These are phyloP conservation scores for Spondyliosoma cantharus DNA, from an alignment of 2,797 vertebrate genomes.

Conservation along the genomic window DNA sequence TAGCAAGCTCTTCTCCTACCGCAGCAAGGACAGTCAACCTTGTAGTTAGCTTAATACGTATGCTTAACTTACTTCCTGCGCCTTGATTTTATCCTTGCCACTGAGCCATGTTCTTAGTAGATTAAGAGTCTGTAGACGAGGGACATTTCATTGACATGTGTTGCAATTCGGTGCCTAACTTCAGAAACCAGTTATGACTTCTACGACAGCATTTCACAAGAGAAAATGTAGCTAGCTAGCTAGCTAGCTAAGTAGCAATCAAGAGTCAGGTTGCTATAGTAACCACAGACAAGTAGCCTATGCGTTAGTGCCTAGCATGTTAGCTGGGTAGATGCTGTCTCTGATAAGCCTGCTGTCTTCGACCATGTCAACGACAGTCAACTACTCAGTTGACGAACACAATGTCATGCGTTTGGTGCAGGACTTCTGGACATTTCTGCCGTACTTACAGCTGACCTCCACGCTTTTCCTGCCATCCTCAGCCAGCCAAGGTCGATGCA, in stretches of 20 bases:
- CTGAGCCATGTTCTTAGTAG: conserved; percentile 77
- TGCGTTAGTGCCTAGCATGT: conserved; percentile 22
- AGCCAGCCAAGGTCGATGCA: conserved; percentile 62
- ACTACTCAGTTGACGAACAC: background rate
- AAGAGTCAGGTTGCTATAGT: conserved; percentile 70
- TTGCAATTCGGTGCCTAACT: conserved; percentile 11
- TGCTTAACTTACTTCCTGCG: conserved; percentile 77
- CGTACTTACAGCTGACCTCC: conserved; percentile 86
- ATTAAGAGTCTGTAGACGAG: conserved; percentile 79
- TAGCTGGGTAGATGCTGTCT: background rate
- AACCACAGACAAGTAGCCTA: conserved; percentile 49
- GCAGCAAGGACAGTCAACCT: conserved; percentile 17
- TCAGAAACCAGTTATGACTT: conserved; percentile 10
- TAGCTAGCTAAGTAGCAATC: background rate
- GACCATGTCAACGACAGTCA: background rate
- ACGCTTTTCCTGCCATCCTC: conserved; percentile 83
- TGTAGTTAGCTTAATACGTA: conserved; percentile 1
- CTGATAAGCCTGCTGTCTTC: background rate
- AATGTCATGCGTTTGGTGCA: background rate
- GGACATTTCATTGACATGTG: conserved; percentile 55
- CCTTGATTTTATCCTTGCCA: conserved; percentile 74
- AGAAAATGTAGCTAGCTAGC: background rate
- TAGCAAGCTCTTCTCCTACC: conserved; percentile 14
- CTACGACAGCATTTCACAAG: background rate
- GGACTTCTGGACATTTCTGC: background rate